Conservation (phyloP, 2,113 vertebrate species). For the Halichoeres trimaculatus region DNA sequence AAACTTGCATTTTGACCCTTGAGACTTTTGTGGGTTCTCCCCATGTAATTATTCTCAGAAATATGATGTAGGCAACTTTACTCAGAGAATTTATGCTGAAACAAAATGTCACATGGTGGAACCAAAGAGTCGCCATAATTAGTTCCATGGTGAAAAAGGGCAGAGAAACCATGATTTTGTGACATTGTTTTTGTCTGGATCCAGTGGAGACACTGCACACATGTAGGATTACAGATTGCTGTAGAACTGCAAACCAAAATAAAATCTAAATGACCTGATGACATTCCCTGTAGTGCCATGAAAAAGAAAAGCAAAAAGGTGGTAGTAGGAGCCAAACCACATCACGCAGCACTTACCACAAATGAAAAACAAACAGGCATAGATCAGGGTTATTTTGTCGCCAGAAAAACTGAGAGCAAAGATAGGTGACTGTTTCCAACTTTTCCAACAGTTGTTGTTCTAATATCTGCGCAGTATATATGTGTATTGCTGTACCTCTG, state of each 20-base stretch:
- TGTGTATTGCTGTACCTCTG: too few species aligned
- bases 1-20: slow-evolving; percentile 26
- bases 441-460: too few species aligned
- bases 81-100: slow-evolving; percentile 25
- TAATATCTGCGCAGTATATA: too few species aligned
- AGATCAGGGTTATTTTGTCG: too few species aligned
- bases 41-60: slow-evolving; percentile 29
- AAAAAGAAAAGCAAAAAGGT: too few species aligned
- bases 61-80: slow-evolving; percentile 3
- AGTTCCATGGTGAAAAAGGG: slow-evolving; percentile 30
- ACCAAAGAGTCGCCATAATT: slow-evolving; percentile 11
- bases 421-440: too few species aligned
- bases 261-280: too few species aligned
- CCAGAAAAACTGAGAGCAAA: too few species aligned
- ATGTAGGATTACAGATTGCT: background rate
- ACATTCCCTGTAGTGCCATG: too few species aligned
- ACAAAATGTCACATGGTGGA: slow-evolving; percentile 10
- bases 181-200: slow-evolving; percentile 18
- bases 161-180: background rate
- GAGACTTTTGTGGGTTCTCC: slow-evolving; percentile 23
- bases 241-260: slow-evolving; percentile 6
- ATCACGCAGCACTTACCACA: too few species aligned
- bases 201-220: background rate
- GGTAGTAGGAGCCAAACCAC: too few species aligned
- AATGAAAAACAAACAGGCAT: too few species aligned